Evolutionary conservation across 2,888 invertebrate species (phyloP), one percentile per base, ranked within the genome.

Genomic region (Eupithecia abbreviata): DNA sequence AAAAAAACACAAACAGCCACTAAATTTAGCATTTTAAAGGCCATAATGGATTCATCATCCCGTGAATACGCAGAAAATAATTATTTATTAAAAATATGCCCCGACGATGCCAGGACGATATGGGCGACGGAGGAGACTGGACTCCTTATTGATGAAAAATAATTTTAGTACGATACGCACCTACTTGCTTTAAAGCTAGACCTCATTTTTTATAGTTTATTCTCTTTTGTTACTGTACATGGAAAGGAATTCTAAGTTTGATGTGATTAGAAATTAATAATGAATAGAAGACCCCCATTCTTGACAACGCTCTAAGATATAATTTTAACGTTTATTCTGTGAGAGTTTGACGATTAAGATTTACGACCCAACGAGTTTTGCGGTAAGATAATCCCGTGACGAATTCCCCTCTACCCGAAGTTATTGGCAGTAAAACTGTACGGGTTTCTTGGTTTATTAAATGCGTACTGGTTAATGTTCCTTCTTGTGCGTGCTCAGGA

Each of bases 301-400:
- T 68, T n/a, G 67, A 42, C 9, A 43, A 66, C 6, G 67, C 67
- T 43, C 10, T 68, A 43, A 45, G 67, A 42, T 68, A 68, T 68
- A 68, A 68, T 18, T 68, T 69, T 69, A 69, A 69, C 30, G 69
- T 67, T 73, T 62, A 73, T 65, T 66, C 77, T 4, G 77, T 70
- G 72, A 79, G 78, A 79, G 77, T 81, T 80, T 81, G 82, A 84
- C 83, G 82, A 84, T 86, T 84, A 86, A 87, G 86, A 86, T 87
- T 87, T 87, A 86, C 84, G 86, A 87, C 77, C 79, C 82, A 82
- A 73, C 82, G 84, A 86, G 85, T 87, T 87, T 82, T 83, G 86
- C 85, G 84, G 82, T 77, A 80, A 84, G 86, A 86, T 86, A 85
- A 86, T 87, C 83, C 86, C 76, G 81, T 86, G 85, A 86, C 86